Evolutionary conservation across 35 echinoderm and acorn worm genomes (phyloP).

Genomic region (Stichopus chloronotus): DNA sequence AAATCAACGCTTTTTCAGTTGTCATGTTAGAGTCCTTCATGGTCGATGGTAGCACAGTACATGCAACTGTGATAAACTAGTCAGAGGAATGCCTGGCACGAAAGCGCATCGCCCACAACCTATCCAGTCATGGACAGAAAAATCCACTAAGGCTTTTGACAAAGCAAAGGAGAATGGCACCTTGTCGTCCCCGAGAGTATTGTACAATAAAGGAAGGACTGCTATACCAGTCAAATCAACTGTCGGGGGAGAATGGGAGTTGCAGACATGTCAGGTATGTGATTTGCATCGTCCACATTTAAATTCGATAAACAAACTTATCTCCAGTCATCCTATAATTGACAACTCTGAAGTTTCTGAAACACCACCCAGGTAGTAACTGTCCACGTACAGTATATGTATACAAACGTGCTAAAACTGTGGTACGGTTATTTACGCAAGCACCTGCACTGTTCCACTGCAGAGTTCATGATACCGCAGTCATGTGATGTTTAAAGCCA

Average conservation of each 20-base stretch:
- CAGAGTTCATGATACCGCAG: too few relatives aligned
- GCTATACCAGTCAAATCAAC: constrained; percentile 75
- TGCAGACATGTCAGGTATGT: constrained; percentile 85
- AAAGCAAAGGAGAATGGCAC: constrained; percentile 74
- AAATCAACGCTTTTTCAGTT: not conserved
- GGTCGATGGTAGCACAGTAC: not conserved
- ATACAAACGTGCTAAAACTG: too few relatives aligned
- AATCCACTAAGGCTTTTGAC: constrained; percentile 71
- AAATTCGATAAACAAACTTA: not conserved
- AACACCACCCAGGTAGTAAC: not conserved
- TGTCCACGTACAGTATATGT: too few relatives aligned
- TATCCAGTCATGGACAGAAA: constrained; percentile 90
- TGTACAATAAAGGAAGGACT: constrained; percentile 68
- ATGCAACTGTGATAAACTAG: not conserved
- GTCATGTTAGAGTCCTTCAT: not conserved
- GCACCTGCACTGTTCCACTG: too few relatives aligned
- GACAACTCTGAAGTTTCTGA: not conserved
- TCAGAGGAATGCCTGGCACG: constrained; percentile 50
- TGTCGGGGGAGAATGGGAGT: constrained; percentile 86
- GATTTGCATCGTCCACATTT: too few relatives aligned
- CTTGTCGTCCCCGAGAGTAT: constrained; percentile 68
- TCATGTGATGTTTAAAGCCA: too few relatives aligned
- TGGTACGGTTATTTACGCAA: too few relatives aligned
- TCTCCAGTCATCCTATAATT: not conserved
- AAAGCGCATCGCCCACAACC: constrained; percentile 73